These are phyloP conservation scores for Nasonia oneida DNA, from an alignment of 2,888 invertebrate genomes.

Conservation along the genomic window DNA sequence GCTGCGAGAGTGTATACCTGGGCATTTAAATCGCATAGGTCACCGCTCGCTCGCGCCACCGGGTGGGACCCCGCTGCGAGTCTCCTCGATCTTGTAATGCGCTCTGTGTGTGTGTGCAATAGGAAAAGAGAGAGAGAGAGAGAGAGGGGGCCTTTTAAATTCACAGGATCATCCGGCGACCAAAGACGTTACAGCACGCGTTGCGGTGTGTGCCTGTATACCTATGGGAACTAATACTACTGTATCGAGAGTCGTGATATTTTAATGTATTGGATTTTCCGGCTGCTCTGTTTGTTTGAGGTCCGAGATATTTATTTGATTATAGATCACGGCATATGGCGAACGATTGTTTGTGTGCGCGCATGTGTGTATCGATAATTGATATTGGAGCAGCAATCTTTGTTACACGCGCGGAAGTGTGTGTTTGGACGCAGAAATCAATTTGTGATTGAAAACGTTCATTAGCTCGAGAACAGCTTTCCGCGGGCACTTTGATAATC, in stretches of 20 bases:
- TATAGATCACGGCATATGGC: not conserved
- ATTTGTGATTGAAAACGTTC: not conserved
- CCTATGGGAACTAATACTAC: constrained; percentile 3
- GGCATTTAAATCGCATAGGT: constrained; percentile 75
- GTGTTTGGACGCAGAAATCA: not conserved
- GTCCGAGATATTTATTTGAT: not conserved
- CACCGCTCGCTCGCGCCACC: constrained; percentile 62
- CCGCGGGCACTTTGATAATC: no score
- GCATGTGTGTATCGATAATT: not conserved
- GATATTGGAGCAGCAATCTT: not conserved
- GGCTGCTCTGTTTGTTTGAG: not conserved
- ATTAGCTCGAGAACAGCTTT: not conserved
- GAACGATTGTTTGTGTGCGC: not conserved
- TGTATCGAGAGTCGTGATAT: not conserved
- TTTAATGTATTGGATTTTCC: not conserved
- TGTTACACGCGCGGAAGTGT: not conserved
- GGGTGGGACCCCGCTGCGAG: constrained; percentile 69
- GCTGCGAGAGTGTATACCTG: constrained; percentile 69
- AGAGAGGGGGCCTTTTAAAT: constrained; percentile 58
- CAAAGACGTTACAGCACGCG: constrained; percentile 55
- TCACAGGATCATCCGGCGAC: constrained; percentile 37
- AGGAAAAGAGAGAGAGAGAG: constrained; percentile 44
- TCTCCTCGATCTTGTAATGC: constrained; percentile 62
- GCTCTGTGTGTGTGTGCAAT: constrained; percentile 48
- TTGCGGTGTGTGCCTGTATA: not conserved